These are phyloP conservation scores for Sycophaga agraensis DNA, from an alignment of 1,140 invertebrate genomes.

Conservation along the genomic window DNA sequence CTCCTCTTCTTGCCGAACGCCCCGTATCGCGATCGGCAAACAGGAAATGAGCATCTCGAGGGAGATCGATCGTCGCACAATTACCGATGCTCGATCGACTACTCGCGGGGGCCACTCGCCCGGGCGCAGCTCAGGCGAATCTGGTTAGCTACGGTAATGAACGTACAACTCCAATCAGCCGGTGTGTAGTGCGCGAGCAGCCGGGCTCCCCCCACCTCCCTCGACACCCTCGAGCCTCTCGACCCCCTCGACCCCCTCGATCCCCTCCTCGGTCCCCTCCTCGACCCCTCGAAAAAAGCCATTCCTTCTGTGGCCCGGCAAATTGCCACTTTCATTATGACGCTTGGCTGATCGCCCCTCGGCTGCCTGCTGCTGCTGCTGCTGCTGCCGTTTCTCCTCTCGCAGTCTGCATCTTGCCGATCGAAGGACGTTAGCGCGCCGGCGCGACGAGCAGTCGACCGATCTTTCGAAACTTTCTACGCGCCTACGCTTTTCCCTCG, in stretches of 20 bases:
- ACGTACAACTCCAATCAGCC: slow-evolving; percentile 18
- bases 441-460: too few relatives aligned
- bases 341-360: not conserved
- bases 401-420: not conserved
- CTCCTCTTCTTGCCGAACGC: slow-evolving; percentile 6
- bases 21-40: slow-evolving; percentile 39
- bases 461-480: too few relatives aligned
- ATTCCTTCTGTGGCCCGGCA: slow-evolving; percentile 19
- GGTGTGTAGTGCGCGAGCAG: too few relatives aligned
- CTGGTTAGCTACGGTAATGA: slow-evolving; percentile 30
- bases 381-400: not conserved
- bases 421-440: too few relatives aligned
- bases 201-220: not conserved
- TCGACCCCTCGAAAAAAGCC: slow-evolving; percentile 14
- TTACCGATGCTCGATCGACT: slow-evolving; percentile 43
- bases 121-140: not conserved
- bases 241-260: too few relatives aligned
- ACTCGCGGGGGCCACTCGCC: not conserved
- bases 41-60: slow-evolving; percentile 57
- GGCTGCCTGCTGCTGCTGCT: not conserved
- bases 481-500: too few relatives aligned
- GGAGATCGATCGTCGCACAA: slow-evolving; percentile 55
- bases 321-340: slow-evolving; percentile 31
- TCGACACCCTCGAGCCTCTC: too few relatives aligned
- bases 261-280: too few relatives aligned